Evolutionary conservation across 2,113 vertebrate species (phyloP), one percentile per base, ranked within the genome.

Genomic region (Acanthisitta chloris): DNA sequence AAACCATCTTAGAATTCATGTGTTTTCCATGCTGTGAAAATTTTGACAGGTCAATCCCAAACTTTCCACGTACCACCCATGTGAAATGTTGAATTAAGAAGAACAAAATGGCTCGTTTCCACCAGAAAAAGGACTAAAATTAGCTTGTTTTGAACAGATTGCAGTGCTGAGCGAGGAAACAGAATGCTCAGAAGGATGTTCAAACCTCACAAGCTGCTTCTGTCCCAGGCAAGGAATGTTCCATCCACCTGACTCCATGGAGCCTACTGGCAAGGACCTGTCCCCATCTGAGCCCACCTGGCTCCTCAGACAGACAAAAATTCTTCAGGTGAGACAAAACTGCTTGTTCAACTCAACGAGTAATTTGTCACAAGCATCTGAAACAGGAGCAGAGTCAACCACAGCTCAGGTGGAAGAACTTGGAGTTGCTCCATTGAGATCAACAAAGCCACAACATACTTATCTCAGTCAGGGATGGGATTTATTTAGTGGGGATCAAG

Each of bases 111-210:
- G 71, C 87, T 91, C 13, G 1, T 31, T 61, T 86, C 94, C 81
- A 84, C 8, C 81, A 65, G 31, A 38, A 20, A 20, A 23, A 34
- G 29, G n/a, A 48, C 81, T 78, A 88, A 93, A 81, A 77, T 81
- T 51, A 89, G 25, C 64, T 55, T 52, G 49, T 89, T 94, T 81
- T 43, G 81, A 94, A 61, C 87, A 94, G 94, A 91, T 78, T 89
- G 77, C 64, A 40, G 69, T 8, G 4, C 76, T 5, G 66, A 76
- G 59, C 52, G 19, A 55, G 84, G 84, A 86, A 94, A 73, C 84
- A 81, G 90, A 94, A 73, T 1, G 28, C 92, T 93, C 94, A 62
- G 49, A 36, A 40, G 84, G 72, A 77, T 66, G 72, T 28, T 93
- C 54, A 57, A 72, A 29, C 59, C 76, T 64, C 91, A 31, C 80